These are phyloP conservation scores for Zenarchopterus dispar DNA, from an alignment of 2,797 vertebrate species.

Conservation along the genomic window DNA sequence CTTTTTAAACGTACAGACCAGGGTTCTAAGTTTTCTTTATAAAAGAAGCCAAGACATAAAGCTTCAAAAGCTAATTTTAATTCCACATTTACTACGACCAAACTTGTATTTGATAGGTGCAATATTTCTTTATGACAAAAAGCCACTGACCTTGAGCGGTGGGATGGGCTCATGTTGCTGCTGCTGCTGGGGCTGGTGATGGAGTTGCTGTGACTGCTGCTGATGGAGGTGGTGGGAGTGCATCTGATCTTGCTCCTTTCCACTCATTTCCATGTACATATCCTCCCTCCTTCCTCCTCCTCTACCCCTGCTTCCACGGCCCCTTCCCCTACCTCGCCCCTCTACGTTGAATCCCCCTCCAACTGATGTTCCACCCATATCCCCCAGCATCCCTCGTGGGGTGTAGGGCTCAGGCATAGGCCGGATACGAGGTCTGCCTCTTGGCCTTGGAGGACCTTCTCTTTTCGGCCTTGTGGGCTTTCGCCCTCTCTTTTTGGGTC, in stretches of 20 bases:
- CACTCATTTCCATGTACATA: conserved; percentile 83
- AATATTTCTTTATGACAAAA: conserved; percentile 1
- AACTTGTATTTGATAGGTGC: background rate
- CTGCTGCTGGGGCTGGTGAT: conserved; percentile 79
- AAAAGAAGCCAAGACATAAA: too few relatives aligned
- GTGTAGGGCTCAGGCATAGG: conserved; percentile 85
- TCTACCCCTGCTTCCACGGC: conserved; percentile 83
- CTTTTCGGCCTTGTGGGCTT: conserved; percentile 92
- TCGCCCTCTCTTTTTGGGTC: conserved; percentile 89
- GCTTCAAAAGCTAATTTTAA: background rate
- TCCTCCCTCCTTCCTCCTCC: conserved; percentile 88
- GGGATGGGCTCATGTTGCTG: conserved; percentile 84
- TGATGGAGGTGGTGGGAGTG: conserved; percentile 80
- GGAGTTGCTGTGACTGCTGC: conserved; percentile 72
- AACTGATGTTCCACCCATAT: conserved; percentile 72
- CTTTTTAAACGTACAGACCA: too few relatives aligned
- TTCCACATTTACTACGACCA: background rate
- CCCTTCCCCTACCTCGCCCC: conserved; percentile 85
- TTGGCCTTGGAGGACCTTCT: conserved; percentile 90
- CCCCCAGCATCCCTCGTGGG: conserved; percentile 85
- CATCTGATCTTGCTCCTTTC: conserved; percentile 81
- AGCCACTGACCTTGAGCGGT: conserved; percentile 88
- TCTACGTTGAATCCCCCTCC: conserved; percentile 74
- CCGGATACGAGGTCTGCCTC: conserved; percentile 90
- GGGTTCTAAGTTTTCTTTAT: too few relatives aligned